A percentile compares a stretch with the other conserved stretches of the same genome.
phyloP scores from a whole-genome alignment of 2,113 vertebrate genomes.

The Gila orcuttii region DNA sequence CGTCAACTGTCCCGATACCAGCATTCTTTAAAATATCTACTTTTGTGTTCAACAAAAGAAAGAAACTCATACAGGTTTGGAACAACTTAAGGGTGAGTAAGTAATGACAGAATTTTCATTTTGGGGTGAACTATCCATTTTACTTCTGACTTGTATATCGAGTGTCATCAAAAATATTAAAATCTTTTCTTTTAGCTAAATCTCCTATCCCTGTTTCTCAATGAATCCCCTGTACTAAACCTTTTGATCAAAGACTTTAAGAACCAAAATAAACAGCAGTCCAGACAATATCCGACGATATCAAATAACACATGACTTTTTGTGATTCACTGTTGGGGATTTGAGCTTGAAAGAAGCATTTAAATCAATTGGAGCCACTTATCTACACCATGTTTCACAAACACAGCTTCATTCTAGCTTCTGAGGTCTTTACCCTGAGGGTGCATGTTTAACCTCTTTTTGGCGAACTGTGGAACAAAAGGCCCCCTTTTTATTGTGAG shows the following conservation, averaged over 20 bases:
- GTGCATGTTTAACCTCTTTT: conserved; percentile 6
- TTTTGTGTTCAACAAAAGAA: no score
- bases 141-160: background rate
- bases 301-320: background rate
- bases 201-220: background rate
- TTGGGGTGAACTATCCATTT: no score
- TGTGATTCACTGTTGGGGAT: background rate
- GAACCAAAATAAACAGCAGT: background rate
- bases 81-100: no score
- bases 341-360: background rate
- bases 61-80: no score
- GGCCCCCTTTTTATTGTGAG: background rate
- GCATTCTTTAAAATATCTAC: no score
- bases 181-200: background rate
- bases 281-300: background rate
- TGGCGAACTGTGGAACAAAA: background rate
- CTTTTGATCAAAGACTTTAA: conserved; percentile 3
- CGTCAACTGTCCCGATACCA: no score
- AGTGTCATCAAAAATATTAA: background rate
- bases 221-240: background rate
- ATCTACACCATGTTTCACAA: background rate
- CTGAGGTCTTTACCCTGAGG: background rate
- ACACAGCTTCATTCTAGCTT: conserved; percentile 8
- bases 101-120: no score
- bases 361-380: background rate